Conservation (phyloP, 2,888 invertebrate species). For the Luperina testacea region DNA sequence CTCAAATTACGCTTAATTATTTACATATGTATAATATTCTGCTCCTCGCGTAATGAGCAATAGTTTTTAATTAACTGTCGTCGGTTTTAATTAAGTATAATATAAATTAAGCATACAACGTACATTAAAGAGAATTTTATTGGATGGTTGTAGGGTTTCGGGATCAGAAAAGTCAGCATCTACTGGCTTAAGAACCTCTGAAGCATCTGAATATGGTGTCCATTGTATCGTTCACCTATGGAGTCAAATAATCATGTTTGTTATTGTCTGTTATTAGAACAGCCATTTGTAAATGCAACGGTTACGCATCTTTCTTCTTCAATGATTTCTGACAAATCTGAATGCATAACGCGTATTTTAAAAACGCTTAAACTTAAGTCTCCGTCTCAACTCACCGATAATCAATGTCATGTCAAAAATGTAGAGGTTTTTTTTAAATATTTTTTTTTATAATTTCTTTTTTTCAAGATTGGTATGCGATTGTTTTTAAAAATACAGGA, state of each 20-base stretch:
- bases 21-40: constrained; percentile 22
- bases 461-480: too few relatives aligned
- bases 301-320: not conserved
- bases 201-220: not conserved
- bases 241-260: not conserved
- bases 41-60: constrained; percentile 11
- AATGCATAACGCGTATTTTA: too few relatives aligned
- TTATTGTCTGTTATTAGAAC: too few relatives aligned
- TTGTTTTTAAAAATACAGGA: too few relatives aligned
- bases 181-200: too few relatives aligned
- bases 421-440: too few relatives aligned
- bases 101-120: not conserved
- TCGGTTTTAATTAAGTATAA: constrained; percentile 13
- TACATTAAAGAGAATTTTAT: not conserved
- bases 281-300: not conserved
- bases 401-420: too few relatives aligned
- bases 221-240: not conserved
- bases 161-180: not conserved
- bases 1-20: constrained; percentile 36
- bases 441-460: too few relatives aligned
- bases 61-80: constrained; percentile 25
- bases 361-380: too few relatives aligned
- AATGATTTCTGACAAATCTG: not conserved
- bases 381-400: too few relatives aligned
- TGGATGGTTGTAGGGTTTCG: not conserved